A percentile compares a stretch with the other conserved stretches of the same genome.
phyloP scores from a whole-genome alignment of 2,797 vertebrate genomes.

The Apogon talboti region DNA sequence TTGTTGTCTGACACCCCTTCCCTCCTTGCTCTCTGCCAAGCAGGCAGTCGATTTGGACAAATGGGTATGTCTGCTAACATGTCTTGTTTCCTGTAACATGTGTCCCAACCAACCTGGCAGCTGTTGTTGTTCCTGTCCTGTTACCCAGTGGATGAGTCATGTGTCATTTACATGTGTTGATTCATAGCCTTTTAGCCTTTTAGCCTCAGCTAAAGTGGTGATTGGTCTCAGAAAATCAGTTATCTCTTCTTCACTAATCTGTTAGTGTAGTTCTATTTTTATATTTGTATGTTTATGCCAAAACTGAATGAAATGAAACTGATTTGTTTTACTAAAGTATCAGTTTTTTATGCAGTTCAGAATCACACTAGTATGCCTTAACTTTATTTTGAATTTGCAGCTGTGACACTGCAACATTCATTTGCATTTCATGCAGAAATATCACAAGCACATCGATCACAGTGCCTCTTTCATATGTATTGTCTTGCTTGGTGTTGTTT shows the following conservation, averaged over 20 bases:
- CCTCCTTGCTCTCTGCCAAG: slow-evolving; percentile 75
- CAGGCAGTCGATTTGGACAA: slow-evolving; percentile 87
- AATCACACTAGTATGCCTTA: background rate
- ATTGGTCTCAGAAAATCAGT: background rate
- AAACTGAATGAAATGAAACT: too few species aligned
- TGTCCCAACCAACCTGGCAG: slow-evolving; percentile 57
- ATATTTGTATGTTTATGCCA: background rate
- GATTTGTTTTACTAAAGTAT: too few species aligned
- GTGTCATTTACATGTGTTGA: slow-evolving; percentile 40
- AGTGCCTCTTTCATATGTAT: background rate
- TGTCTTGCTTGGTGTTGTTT: slow-evolving; percentile 32
- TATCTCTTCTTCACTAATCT: too few species aligned
- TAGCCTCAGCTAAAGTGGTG: background rate
- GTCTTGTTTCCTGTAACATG: slow-evolving; percentile 69
- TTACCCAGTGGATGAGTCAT: slow-evolving; percentile 57
- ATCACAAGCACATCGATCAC: slow-evolving; percentile 38
- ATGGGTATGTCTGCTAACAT: slow-evolving; percentile 85
- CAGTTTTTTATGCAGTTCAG: background rate
- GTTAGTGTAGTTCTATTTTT: background rate
- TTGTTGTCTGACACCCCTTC: slow-evolving; percentile 68
- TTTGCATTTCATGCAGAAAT: slow-evolving; percentile 49
- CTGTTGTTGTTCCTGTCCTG: slow-evolving; percentile 68
- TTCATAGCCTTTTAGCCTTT: slow-evolving; percentile 31
- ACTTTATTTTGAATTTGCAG: background rate
- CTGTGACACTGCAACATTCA: slow-evolving; percentile 13